These are phyloP conservation scores for Onychomys leucogaster DNA, from an alignment of 2,797 vertebrate species.

Conservation along the genomic window DNA sequence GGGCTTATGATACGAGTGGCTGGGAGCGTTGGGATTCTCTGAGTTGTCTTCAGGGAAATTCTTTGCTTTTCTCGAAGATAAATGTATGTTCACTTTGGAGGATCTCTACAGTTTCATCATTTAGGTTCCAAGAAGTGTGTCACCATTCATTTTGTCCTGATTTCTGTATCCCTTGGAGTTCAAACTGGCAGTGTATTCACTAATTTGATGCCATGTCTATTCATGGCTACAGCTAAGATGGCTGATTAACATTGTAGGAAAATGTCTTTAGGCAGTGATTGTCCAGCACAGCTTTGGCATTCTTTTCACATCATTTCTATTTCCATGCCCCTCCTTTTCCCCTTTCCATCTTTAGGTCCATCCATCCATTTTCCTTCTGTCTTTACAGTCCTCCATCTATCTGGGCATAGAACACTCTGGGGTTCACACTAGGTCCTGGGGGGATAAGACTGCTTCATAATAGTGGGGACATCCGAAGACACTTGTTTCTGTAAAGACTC, in stretches of 20 bases:
- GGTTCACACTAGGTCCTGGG: neutral
- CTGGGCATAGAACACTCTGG: neutral
- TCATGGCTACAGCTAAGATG: conserved; percentile 9
- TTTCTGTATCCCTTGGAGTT: neutral
- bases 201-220: neutral
- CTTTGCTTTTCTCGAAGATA: conserved; percentile 19
- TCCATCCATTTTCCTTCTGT: neutral
- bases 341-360: neutral
- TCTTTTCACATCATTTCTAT: neutral
- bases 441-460: neutral
- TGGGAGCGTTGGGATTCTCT: neutral
- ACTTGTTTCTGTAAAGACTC: neutral
- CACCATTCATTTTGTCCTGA: neutral
- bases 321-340: neutral
- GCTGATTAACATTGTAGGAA: neutral
- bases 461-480: neutral
- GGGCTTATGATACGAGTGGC: neutral
- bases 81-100: neutral
- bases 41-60: neutral
- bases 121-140: conserved; percentile 16
- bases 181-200: neutral
- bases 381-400: neutral
- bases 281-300: neutral
- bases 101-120: neutral
- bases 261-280: neutral